Conservation (phyloP, 2,797 vertebrate genomes). For the Otolemur crassicaudatus region DNA sequence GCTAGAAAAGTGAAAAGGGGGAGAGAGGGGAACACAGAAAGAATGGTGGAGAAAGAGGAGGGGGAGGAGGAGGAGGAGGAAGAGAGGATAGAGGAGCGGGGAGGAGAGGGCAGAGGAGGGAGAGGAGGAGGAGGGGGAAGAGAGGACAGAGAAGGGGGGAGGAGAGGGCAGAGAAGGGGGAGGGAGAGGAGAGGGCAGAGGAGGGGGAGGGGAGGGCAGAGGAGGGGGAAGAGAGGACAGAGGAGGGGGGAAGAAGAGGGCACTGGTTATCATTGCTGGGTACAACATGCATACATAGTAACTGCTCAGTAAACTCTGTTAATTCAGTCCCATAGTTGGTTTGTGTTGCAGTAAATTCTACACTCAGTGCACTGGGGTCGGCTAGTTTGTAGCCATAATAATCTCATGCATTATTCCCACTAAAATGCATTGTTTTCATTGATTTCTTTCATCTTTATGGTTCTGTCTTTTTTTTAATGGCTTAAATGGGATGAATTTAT, state of each 20-base stretch:
- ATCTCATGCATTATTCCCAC: slow-evolving; percentile 42
- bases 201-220: too few relatives aligned
- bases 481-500: too few relatives aligned
- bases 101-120: too few relatives aligned
- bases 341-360: slow-evolving; percentile 52
- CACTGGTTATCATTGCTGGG: slow-evolving; percentile 13
- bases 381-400: slow-evolving; percentile 52
- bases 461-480: slow-evolving; percentile 4
- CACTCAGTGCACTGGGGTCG: not conserved
- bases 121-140: too few relatives aligned
- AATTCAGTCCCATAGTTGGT: slow-evolving; percentile 19
- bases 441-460: slow-evolving; percentile 60
- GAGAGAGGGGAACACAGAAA: not conserved
- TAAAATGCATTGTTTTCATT: slow-evolving; percentile 62
- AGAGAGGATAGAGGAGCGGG: too few relatives aligned
- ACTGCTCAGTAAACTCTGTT: slow-evolving; percentile 67
- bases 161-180: not conserved
- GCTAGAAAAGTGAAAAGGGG: not conserved
- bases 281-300: not conserved
- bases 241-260: not conserved
- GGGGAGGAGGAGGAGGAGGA: too few relatives aligned
- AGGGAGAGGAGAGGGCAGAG: too few relatives aligned
- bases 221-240: too few relatives aligned
- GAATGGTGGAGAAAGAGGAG: not conserved
- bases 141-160: too few relatives aligned